Percentiles rank a stretch among this genome's conserved stretches.
These are phyloP conservation scores for Sinocyclocheilus grahami DNA, from an alignment of 2,113 vertebrate genomes.

Conservation along the genomic window DNA sequence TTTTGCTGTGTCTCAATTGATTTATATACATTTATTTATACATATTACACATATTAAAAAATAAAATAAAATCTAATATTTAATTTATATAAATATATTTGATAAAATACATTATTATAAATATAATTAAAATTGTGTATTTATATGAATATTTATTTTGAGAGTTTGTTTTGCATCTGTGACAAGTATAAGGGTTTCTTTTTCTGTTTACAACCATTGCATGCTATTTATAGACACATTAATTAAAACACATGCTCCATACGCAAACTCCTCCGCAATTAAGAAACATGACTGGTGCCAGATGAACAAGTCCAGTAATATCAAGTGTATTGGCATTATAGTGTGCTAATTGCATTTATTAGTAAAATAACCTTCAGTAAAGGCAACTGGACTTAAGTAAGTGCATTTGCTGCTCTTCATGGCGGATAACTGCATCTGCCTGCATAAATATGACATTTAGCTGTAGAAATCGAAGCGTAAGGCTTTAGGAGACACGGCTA, in stretches of 20 bases:
- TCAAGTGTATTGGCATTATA: slow-evolving; percentile 5
- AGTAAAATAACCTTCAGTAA: background rate
- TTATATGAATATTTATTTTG: slow-evolving; percentile 6
- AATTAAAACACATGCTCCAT: slow-evolving; percentile 20
- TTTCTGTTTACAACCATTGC: slow-evolving; percentile 60
- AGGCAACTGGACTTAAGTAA: slow-evolving; percentile 11
- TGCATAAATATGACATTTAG: slow-evolving; percentile 68
- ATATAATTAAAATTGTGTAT: background rate
- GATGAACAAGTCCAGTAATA: background rate
- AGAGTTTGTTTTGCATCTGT: slow-evolving; percentile 38
- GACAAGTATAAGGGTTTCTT: slow-evolving; percentile 50
- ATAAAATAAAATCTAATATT: background rate
- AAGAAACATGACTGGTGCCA: background rate
- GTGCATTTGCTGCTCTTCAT: slow-evolving; percentile 52
- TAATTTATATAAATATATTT: background rate
- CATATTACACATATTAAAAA: background rate
- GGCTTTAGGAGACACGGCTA: slow-evolving; percentile 74
- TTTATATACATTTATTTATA: slow-evolving; percentile 8
- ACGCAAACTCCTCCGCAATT: background rate
- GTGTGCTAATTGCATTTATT: background rate
- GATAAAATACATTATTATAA: background rate
- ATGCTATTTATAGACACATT: slow-evolving; percentile 55
- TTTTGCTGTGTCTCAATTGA: background rate
- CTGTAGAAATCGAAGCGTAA: slow-evolving; percentile 59
- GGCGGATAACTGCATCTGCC: slow-evolving; percentile 67